phyloP scores from a whole-genome alignment of 2,888 invertebrate species.

The Erebia ligea region DNA sequence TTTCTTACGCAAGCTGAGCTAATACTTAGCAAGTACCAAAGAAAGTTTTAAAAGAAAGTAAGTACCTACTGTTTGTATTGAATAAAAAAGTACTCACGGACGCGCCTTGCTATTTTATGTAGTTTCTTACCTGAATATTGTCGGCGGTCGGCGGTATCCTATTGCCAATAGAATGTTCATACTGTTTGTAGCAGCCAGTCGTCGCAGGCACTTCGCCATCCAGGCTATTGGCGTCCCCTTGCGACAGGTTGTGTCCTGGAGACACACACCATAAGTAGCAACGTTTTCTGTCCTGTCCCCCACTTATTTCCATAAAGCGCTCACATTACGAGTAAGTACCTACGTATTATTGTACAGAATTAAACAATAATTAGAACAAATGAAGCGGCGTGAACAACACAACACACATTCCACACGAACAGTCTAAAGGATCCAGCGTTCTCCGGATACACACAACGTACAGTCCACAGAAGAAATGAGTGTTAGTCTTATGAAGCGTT shows the following conservation, averaged over 20 bases:
- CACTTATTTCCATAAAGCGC: slow-evolving; percentile 53
- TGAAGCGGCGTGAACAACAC: slow-evolving; percentile 77
- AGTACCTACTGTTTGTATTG: neutral
- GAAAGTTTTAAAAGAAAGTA: neutral
- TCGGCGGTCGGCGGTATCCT: slow-evolving; percentile 69
- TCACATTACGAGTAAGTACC: slow-evolving; percentile 49
- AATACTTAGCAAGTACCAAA: slow-evolving; percentile 2
- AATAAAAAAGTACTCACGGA: slow-evolving; percentile 10
- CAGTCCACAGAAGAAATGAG: slow-evolving; percentile 69
- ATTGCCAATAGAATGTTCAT: slow-evolving; percentile 85
- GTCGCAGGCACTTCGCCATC: slow-evolving; percentile 90
- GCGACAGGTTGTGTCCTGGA: slow-evolving; percentile 95
- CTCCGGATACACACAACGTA: slow-evolving; percentile 79
- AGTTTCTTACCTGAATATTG: slow-evolving; percentile 64
- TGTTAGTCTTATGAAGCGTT: slow-evolving; percentile 80
- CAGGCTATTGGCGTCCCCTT: slow-evolving; percentile 93
- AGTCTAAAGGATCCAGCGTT: slow-evolving; percentile 75
- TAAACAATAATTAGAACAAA: slow-evolving; percentile 63
- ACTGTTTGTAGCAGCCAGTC: slow-evolving; percentile 90
- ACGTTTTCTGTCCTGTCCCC: slow-evolving; percentile 61
- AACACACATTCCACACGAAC: slow-evolving; percentile 80
- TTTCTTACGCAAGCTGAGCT: neutral
- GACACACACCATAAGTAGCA: slow-evolving; percentile 81
- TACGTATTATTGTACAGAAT: slow-evolving; percentile 45
- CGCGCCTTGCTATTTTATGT: neutral